Evolutionary conservation across 1,140 invertebrate genomes (phyloP), one percentile per base, ranked within the genome.

Genomic region (Tenebrio molitor): DNA sequence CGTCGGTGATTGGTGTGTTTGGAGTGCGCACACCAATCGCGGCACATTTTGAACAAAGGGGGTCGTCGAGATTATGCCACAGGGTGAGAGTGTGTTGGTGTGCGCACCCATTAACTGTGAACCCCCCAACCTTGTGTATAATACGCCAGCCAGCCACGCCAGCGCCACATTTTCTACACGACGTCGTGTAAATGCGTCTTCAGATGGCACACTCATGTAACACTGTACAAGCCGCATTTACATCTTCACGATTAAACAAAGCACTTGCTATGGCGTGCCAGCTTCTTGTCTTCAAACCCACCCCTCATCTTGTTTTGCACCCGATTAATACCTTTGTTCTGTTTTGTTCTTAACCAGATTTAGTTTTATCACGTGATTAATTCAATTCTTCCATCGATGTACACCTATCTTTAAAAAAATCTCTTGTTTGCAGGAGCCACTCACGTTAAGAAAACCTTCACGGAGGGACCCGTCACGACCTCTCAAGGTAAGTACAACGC

Each of bases 41-140:
- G 33, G 41, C 41, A 12, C 36, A 46, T 10, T 44, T 41, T 67
- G 63, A 66, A 19, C 12, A 16, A 39, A 39, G 39, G 62, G 17
- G 33, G 42, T 65, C 39, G 34, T 39, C 34, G 58, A 63, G 34
- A 63, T 63, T 14, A 41, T 65, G n/a, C 8, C 5, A 46, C 7
- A 44, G 65, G 41, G 41, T 44, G 65, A 68, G 41, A 68, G 39
- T 46, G 76, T 77, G 67, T 74, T 77, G 78, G 78, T 79, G 78
- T 79, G 77, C 78, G 78, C 78, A 79, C 78, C 75, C 77, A 70
- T 72, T 76, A 76, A 71, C 70, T 66, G 74, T 73, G 12, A 66
- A 64, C 70, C 72, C 53, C 65, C 68, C 67, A 65, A 36, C 67
- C 70, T 68, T 46, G 21, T 67, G 8, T 50, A 50, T 50, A 39